Percentiles rank a stretch among this genome's conserved stretches.
Conservation (phyloP, 1,140 invertebrate species). For the Leptinotarsa undecemlineata region DNA sequence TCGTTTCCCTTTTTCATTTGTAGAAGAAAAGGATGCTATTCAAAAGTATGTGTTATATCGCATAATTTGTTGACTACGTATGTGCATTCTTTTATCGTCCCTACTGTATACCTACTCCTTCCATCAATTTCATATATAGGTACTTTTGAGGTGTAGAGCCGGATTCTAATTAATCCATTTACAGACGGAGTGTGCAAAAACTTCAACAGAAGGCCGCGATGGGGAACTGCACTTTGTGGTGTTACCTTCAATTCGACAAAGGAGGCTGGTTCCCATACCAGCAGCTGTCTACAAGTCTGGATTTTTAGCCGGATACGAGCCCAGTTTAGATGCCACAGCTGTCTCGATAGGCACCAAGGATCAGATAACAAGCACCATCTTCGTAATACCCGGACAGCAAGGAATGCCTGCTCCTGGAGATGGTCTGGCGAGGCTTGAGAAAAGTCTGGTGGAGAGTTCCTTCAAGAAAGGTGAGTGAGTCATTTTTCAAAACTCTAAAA, state of each 20-base stretch:
- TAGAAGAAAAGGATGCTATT: too few species aligned
- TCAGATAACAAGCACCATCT: constrained; percentile 74
- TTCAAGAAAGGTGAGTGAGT: constrained; percentile 59
- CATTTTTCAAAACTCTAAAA: background rate
- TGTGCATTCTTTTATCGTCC: too few species aligned
- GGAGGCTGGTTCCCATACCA: constrained; percentile 78
- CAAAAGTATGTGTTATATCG: too few species aligned
- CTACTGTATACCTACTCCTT: too few species aligned
- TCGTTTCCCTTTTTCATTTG: too few species aligned
- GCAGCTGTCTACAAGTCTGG: constrained; percentile 75
- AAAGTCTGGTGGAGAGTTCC: constrained; percentile 66
- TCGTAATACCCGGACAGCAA: constrained; percentile 69
- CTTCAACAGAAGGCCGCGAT: constrained; percentile 72
- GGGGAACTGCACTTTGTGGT: constrained; percentile 85
- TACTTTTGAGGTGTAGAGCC: too few species aligned
- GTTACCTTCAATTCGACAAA: constrained; percentile 73
- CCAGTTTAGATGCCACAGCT: constrained; percentile 78
- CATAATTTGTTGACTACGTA: too few species aligned
- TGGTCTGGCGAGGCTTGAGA: constrained; percentile 72
- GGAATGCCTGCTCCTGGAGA: constrained; percentile 71
- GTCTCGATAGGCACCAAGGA: constrained; percentile 72
- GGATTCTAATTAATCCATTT: background rate
- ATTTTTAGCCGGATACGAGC: constrained; percentile 81
- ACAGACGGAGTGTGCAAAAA: constrained; percentile 73
- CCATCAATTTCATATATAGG: too few species aligned